Conservation (phyloP, 2,113 vertebrate species). For the Saiga tatarica region DNA sequence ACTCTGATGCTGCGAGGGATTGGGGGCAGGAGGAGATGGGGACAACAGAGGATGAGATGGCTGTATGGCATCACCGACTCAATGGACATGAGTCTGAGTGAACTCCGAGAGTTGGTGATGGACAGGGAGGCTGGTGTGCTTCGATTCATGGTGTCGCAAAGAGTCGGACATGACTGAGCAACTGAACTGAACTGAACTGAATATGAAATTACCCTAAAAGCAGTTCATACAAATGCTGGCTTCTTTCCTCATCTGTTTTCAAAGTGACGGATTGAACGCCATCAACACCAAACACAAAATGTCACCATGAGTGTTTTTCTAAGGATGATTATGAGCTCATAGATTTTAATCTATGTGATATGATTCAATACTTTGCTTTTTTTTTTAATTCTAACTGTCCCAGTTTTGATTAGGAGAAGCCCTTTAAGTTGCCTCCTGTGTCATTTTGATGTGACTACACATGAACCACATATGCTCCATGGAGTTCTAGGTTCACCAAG, state of each 20-base stretch:
- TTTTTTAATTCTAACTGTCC: neutral
- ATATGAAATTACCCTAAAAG: neutral
- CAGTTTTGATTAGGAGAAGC: neutral
- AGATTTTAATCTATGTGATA: neutral
- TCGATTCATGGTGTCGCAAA: neutral
- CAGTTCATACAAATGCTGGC: neutral
- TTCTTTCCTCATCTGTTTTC: neutral
- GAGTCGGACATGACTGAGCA: rapidly evolving
- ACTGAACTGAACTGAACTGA: neutral
- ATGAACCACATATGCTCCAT: neutral
- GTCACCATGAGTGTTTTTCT: neutral
- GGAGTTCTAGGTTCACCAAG: neutral
- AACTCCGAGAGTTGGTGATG: rapidly evolving
- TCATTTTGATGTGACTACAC: neutral
- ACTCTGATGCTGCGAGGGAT: neutral
- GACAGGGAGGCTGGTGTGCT: neutral
- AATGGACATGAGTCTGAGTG: neutral
- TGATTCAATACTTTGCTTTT: neutral
- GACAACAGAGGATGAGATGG: neutral
- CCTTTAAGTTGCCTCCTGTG: neutral
- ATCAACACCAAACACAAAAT: neutral
- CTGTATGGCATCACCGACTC: neutral
- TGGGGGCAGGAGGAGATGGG: neutral
- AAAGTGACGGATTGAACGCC: neutral
- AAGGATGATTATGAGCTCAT: neutral